A percentile compares a stretch with the other conserved stretches of the same genome.
phyloP scores from a whole-genome alignment of 2,113 vertebrate species.

The Macrotus californicus region DNA sequence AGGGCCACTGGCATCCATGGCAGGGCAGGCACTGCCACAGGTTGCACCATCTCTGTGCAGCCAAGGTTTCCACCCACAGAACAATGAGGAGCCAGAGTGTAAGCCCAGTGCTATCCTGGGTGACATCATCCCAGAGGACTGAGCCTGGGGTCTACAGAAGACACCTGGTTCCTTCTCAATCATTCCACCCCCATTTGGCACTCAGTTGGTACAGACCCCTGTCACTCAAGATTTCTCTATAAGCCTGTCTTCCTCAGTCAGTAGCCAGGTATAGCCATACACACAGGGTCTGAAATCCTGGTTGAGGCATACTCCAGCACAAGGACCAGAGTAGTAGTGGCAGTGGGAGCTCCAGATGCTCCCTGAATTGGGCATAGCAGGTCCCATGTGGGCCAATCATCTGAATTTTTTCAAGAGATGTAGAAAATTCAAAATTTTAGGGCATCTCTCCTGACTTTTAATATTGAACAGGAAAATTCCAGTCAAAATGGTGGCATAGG shows the following conservation, averaged over 20 bases:
- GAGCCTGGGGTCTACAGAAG: fast-evolving
- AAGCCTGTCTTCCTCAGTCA: not conserved
- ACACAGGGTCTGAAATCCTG: not conserved
- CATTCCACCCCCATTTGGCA: not conserved
- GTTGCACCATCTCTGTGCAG: not conserved
- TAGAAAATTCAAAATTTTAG: not conserved
- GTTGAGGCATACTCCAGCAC: no score
- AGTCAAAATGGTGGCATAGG: no score
- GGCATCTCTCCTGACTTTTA: not conserved
- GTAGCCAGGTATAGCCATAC: not conserved
- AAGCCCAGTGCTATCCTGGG: not conserved
- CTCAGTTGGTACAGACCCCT: not conserved
- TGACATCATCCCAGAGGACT: not conserved
- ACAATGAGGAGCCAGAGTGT: not conserved
- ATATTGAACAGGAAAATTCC: not conserved
- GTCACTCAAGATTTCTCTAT: not conserved
- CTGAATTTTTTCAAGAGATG: not conserved
- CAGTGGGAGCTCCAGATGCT: no score
- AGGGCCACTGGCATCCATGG: not conserved
- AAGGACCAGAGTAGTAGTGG: not conserved
- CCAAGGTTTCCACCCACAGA: not conserved
- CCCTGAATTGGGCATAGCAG: not conserved
- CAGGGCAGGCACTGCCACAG: not conserved
- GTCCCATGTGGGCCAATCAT: no score
- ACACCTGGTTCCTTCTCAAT: not conserved